A percentile compares a stretch with the other conserved stretches of the same genome.
Evolutionary conservation across 1,140 invertebrate genomes (phyloP).

Genomic region (Neodiprion pinetum): DNA sequence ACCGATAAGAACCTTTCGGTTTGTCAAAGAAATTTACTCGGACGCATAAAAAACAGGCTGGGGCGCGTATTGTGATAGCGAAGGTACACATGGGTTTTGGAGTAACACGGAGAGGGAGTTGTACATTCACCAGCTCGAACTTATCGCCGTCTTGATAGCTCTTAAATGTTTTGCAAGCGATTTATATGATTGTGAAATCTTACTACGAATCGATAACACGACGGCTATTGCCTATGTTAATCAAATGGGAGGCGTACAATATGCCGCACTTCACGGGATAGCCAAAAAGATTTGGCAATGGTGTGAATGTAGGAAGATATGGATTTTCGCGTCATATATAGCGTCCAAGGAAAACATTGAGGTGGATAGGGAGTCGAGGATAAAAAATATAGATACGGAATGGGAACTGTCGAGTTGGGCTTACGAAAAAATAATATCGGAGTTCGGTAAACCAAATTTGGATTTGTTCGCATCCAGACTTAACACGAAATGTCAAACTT

Average conservation of each 20-base stretch:
- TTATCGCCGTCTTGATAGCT: conserved; percentile 40
- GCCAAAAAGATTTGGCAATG: conserved; percentile 12
- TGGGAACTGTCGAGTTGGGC: not conserved
- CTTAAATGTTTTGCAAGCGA: conserved; percentile 44
- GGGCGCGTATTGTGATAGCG: conserved; percentile 23
- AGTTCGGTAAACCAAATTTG: conserved; percentile 32
- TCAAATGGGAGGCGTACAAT: conserved; percentile 29
- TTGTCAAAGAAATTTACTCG: conserved; percentile 9
- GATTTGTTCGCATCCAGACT: conserved; percentile 34
- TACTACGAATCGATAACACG: too few species aligned
- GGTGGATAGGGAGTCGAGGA: too few species aligned
- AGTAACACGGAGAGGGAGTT: conserved; percentile 24
- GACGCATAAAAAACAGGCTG: too few species aligned
- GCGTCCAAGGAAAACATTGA: too few species aligned
- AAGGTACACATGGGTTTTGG: conserved; percentile 33
- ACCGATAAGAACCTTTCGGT: conserved; percentile 18
- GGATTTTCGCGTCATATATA: not conserved
- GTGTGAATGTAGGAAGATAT: conserved; percentile 20
- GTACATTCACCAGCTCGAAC: conserved; percentile 49
- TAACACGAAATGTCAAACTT: conserved; percentile 34
- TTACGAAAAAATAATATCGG: conserved; percentile 25
- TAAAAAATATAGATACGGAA: too few species aligned
- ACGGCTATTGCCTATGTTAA: too few species aligned
- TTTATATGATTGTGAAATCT: not conserved
- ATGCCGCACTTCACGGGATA: conserved; percentile 16